Conservation (phyloP, 2,797 vertebrate species). For the Pseudomugil gertrudae region DNA sequence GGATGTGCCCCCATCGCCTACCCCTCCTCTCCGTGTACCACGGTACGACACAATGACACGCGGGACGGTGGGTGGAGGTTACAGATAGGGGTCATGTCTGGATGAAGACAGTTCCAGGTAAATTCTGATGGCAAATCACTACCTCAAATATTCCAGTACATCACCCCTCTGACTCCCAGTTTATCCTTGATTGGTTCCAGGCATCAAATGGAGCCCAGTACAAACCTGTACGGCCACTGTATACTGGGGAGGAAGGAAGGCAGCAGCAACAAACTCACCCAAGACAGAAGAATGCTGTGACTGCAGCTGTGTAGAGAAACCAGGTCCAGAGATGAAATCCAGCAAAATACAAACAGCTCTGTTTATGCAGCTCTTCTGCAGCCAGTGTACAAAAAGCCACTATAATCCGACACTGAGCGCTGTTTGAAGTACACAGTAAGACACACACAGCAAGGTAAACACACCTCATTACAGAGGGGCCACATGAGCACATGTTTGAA, state of each 20-base stretch:
- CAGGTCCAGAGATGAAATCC: conserved; percentile 17
- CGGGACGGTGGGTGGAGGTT: conserved; percentile 65
- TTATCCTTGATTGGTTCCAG: conserved; percentile 65
- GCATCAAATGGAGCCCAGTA: conserved; percentile 68
- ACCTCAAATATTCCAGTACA: neutral
- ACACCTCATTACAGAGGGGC: conserved; percentile 50
- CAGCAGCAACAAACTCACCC: conserved; percentile 80
- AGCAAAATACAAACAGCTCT: conserved; percentile 14
- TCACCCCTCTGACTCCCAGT: neutral
- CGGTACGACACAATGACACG: conserved; percentile 87
- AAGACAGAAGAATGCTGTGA: conserved; percentile 89
- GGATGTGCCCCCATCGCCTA: conserved; percentile 95
- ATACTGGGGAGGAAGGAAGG: conserved; percentile 63
- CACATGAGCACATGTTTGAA: conserved; percentile 44
- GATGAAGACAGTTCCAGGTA: conserved; percentile 47
- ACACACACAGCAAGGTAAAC: conserved; percentile 41
- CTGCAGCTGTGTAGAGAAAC: conserved; percentile 87
- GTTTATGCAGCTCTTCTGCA: conserved; percentile 17
- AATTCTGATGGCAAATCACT: conserved; percentile 11
- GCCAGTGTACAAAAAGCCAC: neutral
- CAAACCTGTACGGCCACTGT: conserved; percentile 80
- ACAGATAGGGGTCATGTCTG: conserved; percentile 67
- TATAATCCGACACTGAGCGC: conserved; percentile 27
- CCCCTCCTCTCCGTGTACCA: conserved; percentile 83
- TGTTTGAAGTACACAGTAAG: conserved; percentile 32